Conservation (phyloP, 2,797 vertebrate genomes). For the Sebastes goodei region DNA sequence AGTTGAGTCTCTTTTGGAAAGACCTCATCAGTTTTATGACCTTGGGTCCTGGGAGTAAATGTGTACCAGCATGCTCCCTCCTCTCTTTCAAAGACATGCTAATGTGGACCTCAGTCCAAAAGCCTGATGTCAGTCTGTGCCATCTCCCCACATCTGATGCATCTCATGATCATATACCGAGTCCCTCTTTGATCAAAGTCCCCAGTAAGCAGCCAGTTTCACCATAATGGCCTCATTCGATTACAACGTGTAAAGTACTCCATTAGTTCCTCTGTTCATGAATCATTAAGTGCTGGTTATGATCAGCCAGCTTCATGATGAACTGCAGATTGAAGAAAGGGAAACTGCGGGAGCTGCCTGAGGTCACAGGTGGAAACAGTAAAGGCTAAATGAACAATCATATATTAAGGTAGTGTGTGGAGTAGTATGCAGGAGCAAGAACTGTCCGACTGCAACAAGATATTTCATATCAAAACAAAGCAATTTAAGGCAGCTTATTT, state of each 20-base stretch:
- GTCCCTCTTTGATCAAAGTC: slow-evolving; percentile 78
- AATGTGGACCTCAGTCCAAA: slow-evolving; percentile 57
- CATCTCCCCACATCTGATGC: slow-evolving; percentile 63
- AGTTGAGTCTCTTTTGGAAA: slow-evolving; percentile 37
- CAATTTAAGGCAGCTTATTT: slow-evolving; percentile 26
- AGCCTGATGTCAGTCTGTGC: slow-evolving; percentile 59
- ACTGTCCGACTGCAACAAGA: not conserved
- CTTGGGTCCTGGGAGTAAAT: slow-evolving; percentile 31
- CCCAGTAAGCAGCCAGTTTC: slow-evolving; percentile 76
- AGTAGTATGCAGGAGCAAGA: slow-evolving; percentile 15
- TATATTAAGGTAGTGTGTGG: slow-evolving; percentile 45
- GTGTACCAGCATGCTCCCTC: slow-evolving; percentile 16
- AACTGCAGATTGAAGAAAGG: slow-evolving; percentile 78
- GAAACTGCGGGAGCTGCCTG: slow-evolving; percentile 68
- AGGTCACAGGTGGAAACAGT: slow-evolving; percentile 70
- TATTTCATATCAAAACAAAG: slow-evolving; percentile 33
- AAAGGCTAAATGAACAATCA: slow-evolving; percentile 63
- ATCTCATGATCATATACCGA: slow-evolving; percentile 69
- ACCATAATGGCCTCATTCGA: slow-evolving; percentile 81
- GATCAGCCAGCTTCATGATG: slow-evolving; percentile 79
- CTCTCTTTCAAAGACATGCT: slow-evolving; percentile 73
- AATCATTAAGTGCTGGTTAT: slow-evolving; percentile 85
- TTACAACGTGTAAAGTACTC: slow-evolving; percentile 83
- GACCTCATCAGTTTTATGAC: slow-evolving; percentile 37
- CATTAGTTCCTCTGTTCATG: slow-evolving; percentile 84